Percentiles rank a stretch among this genome's conserved stretches.
phyloP scores from a whole-genome alignment of 1,140 invertebrate species.

The Steinernema khuongi region DNA sequence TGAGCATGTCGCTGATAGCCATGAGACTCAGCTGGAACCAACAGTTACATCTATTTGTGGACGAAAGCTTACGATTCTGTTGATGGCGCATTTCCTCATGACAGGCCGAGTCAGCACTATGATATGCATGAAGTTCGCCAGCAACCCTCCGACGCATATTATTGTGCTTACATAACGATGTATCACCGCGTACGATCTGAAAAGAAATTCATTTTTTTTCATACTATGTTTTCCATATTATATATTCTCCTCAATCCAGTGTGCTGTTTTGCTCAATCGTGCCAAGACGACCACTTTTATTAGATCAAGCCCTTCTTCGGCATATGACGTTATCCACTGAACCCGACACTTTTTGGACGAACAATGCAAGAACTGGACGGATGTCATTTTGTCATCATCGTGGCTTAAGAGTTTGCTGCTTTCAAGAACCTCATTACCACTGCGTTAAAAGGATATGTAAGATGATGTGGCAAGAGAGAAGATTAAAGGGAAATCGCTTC shows the following conservation, averaged over 20 bases:
- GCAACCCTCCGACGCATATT: conserved; percentile 44
- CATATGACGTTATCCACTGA: too few species aligned
- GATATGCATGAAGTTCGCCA: conserved; percentile 44
- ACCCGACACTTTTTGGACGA: too few species aligned
- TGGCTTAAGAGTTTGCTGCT: too few species aligned
- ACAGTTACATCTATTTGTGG: background rate
- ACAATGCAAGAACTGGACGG: too few species aligned
- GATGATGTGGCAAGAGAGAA: too few species aligned
- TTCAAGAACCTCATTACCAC: too few species aligned
- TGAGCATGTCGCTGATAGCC: conserved; percentile 46
- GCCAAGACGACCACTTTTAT: too few species aligned
- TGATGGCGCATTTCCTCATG: conserved; percentile 50
- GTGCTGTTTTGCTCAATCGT: too few species aligned
- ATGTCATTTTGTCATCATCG: too few species aligned
- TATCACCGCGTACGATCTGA: conserved; percentile 43
- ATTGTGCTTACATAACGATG: conserved; percentile 42
- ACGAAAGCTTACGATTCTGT: conserved; percentile 37
- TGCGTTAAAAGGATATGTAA: too few species aligned
- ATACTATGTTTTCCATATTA: conserved; percentile 6
- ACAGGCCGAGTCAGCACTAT: conserved; percentile 39
- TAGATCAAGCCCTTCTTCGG: too few species aligned
- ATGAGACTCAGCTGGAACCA: conserved; percentile 36
- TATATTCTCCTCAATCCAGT: conserved; percentile 2
- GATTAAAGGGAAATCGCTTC: too few species aligned
- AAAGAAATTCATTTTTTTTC: conserved; percentile 26